Evolutionary conservation across 2,888 invertebrate genomes (phyloP), one percentile per base, ranked within the genome.

Genomic region (Chrysolina haemoptera): DNA sequence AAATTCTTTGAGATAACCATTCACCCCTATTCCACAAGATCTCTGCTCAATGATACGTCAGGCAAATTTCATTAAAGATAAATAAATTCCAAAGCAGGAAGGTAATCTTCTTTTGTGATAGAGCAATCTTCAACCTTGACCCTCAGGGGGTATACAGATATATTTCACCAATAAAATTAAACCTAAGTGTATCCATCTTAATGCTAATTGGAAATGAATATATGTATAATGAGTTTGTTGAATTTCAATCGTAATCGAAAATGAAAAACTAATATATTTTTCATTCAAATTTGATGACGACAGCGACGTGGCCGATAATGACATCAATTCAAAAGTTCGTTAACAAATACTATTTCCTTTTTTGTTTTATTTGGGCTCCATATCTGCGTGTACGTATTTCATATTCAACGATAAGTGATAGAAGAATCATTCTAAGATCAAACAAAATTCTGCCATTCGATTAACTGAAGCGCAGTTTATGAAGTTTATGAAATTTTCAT

Each of bases 121-220:
- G 11, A 11, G 0, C 18, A 53, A 4, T 5, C 11, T 20, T 53
- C 1, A 18, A 20, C 53, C 53, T 53, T 53, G 53, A 53, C 20
- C 53, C 12, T 18, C 12, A 9, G 5, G 11, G 10, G 18, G 22
- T 11, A 12, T 14, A 20, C 14, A 53, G 20, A 12, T 20, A 53
- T 18, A 53, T 20, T 53, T 53, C 53, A 53, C 53, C 53, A 53
- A 53, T 53, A 16, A 6, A 16, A 53, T 53, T 53, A 20, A 18
- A 20, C 53, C 18, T 53, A 53, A 53, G 20, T 11, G 53, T 20
- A 53, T 53, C 11, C 16, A 48, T 48, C 18, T 53, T 20, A 20
- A 53, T 53, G 53, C 22, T 53, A 12, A 20, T 20, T 8, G 2
- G 12, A 8, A 35, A 35, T 18, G 53, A 53, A 53, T 20, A 20